Evolutionary conservation across 2,888 invertebrate species (phyloP), one percentile per base, ranked within the genome.

Genomic region (Mythimna loreyi): DNA sequence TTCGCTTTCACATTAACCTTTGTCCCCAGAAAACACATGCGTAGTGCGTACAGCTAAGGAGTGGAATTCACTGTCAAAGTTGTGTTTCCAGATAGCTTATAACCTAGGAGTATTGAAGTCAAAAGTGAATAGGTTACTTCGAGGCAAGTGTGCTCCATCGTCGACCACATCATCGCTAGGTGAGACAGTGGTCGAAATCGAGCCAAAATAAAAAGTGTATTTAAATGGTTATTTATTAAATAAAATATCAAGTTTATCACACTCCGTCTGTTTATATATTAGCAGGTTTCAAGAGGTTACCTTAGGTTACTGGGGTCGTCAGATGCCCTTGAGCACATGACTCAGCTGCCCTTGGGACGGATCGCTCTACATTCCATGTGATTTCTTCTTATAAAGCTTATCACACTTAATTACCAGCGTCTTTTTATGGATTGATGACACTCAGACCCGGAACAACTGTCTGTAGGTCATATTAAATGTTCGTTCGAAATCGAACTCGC

Each of bases 321-420:
- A n/a, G n/a, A n/a, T n/a, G n/a, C n/a, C n/a, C n/a, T n/a, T 40
- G 40, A 64, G 52, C 23, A n/a, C 49, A n/a, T 82, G 81, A 82
- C 52, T 85, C 83, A 82, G 53, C 23, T 53, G 85, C 64, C 86
- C 85, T 83, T 84, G 86, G 73, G 70, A 67, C 68, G 50, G 8
- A 11, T 3, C 36, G 52, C 11, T 69, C 75, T 49, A 56, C 47
- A 74, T 81, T 66, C 40, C 19, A 67, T 52, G 50, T 70, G 59
- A 70, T 61, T 72, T 59, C 60, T 80, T 64, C 71, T 76, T 71
- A 19, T 50, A 58, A 7, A 56, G 21, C 23, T 49, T 62, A 47
- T 47, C 36, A 11, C 50, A 33, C 21, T 45, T 53, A 33, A 30
- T 52, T 45, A 21, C 2, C 21, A 45, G 2, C 19, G 0, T 11